These are phyloP conservation scores for Diaphora mendica DNA, from an alignment of 2,888 invertebrate genomes.

Conservation along the genomic window DNA sequence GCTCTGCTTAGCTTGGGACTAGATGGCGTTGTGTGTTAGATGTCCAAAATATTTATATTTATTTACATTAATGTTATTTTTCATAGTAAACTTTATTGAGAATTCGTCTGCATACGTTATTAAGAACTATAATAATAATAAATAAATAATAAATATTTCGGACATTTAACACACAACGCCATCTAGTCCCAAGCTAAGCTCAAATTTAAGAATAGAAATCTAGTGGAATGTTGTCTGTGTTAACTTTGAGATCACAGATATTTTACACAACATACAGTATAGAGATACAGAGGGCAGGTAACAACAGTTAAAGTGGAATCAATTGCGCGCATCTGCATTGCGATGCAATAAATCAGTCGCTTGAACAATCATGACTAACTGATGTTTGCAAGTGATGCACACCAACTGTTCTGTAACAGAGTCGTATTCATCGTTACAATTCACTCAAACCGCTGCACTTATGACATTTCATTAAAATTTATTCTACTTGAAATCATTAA, in stretches of 20 bases:
- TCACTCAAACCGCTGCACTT: not conserved
- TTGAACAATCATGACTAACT: constrained; percentile 24
- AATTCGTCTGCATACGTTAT: too few species aligned
- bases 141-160: too few species aligned
- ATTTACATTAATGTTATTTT: too few species aligned
- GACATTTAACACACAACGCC: too few species aligned
- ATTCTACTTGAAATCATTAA: too few species aligned
- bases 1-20: too few species aligned
- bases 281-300: not conserved
- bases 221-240: not conserved
- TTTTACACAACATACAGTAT: not conserved
- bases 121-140: too few species aligned
- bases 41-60: too few species aligned
- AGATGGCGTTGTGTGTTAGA: too few species aligned
- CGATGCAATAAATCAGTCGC: constrained; percentile 60
- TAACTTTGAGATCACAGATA: not conserved
- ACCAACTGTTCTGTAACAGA: not conserved
- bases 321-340: constrained; percentile 61
- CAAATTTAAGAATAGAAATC: not conserved
- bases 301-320: constrained; percentile 42
- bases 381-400: not conserved
- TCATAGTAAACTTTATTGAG: too few species aligned
- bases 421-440: not conserved
- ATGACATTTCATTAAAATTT: too few species aligned
- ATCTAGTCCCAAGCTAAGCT: too few species aligned